Conservation (phyloP, 2,113 vertebrate genomes). For the Tachysurus fulvidraco region DNA sequence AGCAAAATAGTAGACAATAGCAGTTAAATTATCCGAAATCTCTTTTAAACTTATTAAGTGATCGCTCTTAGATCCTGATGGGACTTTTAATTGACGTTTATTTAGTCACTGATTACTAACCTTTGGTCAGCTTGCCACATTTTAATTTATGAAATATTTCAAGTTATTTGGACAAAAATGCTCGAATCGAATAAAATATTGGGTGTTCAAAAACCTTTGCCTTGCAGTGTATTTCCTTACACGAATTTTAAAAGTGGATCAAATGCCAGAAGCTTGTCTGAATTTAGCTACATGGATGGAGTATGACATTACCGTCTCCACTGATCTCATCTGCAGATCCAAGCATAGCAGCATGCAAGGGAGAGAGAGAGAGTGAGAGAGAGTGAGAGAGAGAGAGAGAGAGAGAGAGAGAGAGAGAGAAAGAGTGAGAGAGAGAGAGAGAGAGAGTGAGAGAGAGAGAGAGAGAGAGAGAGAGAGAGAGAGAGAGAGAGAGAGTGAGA, state of each 20-base stretch:
- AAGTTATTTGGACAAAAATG: neutral
- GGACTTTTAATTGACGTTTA: neutral
- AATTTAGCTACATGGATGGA: slow-evolving; percentile 42
- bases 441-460: slow-evolving; percentile 16
- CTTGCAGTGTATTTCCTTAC: neutral
- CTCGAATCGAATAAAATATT: neutral
- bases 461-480: too few species aligned
- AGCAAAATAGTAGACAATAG: neutral
- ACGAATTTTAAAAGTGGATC: neutral
- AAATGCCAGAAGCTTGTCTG: slow-evolving; percentile 12
- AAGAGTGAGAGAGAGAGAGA: slow-evolving; percentile 61
- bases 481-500: slow-evolving; percentile 22
- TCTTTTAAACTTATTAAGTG: neutral
- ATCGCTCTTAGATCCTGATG: neutral
- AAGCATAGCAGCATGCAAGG: slow-evolving; percentile 78
- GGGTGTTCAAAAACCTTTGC: neutral
- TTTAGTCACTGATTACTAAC: neutral
- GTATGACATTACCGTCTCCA: slow-evolving; percentile 85
- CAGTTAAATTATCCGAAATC: neutral
- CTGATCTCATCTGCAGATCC: slow-evolving; percentile 92
- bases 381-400: slow-evolving; percentile 50
- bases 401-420: slow-evolving; percentile 52
- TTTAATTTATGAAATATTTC: neutral
- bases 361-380: slow-evolving; percentile 66
- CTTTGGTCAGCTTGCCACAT: too few species aligned